Conservation (phyloP, 2,797 vertebrate species). For the Caiman crocodilus region DNA sequence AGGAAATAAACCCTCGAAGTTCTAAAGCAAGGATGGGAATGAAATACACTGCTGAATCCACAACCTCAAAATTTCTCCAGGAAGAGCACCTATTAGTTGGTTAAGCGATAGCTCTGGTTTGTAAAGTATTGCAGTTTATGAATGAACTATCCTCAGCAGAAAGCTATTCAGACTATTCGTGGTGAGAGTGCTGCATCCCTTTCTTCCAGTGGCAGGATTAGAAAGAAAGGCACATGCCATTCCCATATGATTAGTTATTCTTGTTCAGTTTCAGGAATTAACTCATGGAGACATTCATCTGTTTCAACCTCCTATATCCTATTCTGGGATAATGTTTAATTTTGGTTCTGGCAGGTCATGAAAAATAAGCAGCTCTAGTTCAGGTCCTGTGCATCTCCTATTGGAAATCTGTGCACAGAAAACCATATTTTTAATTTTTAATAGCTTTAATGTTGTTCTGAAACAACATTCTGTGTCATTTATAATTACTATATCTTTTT, state of each 20-base stretch:
- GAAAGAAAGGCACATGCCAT: constrained; percentile 14
- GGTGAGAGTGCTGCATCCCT: constrained; percentile 35
- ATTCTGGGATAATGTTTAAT: constrained; percentile 16
- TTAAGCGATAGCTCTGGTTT: background rate
- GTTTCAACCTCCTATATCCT: background rate
- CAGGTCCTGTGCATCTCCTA: constrained; percentile 20
- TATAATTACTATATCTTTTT: background rate
- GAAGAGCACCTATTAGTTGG: background rate
- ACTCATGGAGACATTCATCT: background rate
- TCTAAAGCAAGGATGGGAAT: constrained; percentile 5
- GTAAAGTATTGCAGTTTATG: background rate
- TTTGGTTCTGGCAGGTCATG: background rate
- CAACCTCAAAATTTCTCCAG: constrained; percentile 15
- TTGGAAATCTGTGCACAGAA: background rate
- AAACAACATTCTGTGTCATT: no score
- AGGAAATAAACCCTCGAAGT: background rate
- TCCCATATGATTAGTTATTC: background rate
- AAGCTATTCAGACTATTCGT: constrained; percentile 15
- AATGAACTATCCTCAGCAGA: constrained; percentile 24
- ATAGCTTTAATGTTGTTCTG: background rate
- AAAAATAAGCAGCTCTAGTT: constrained; percentile 29
- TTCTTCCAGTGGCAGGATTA: constrained; percentile 2
- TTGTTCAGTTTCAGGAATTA: background rate
- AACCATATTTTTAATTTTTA: background rate
- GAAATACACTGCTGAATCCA: background rate